phyloP scores from a whole-genome alignment of 2,113 vertebrate species.

The Chloropsis cyanopogon region DNA sequence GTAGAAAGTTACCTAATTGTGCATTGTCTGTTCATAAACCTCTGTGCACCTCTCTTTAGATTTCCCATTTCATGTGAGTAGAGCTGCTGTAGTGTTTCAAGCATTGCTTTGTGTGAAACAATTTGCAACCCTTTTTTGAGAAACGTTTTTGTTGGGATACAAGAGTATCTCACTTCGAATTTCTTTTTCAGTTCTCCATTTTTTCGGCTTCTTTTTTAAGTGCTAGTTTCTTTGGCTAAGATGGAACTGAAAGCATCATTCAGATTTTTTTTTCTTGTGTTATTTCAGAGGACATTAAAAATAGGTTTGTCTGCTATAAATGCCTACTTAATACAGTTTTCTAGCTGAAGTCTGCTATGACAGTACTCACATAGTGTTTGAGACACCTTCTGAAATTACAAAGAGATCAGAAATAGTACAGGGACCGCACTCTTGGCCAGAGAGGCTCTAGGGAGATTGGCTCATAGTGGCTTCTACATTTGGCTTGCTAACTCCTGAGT shows the following conservation, averaged over 20 bases:
- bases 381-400: background rate
- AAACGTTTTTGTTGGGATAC: constrained; percentile 8
- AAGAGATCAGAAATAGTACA: background rate
- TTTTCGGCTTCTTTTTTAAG: constrained; percentile 15
- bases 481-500: background rate
- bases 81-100: background rate
- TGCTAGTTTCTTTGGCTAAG: background rate
- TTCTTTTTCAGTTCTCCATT: constrained; percentile 34
- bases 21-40: background rate
- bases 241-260: constrained; percentile 30
- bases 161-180: background rate
- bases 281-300: constrained; percentile 27
- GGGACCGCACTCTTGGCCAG: background rate
- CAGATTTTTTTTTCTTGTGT: background rate
- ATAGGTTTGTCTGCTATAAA: background rate
- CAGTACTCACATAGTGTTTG: background rate
- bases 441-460: background rate
- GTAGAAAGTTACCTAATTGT: background rate
- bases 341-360: background rate
- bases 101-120: background rate
- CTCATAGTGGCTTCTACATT: background rate
- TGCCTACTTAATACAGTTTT: constrained; percentile 11
- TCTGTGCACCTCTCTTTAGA: background rate
- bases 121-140: background rate
- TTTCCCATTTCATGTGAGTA: background rate